Conservation (phyloP, 2,797 vertebrate genomes). For the Poliocrania exsul region DNA sequence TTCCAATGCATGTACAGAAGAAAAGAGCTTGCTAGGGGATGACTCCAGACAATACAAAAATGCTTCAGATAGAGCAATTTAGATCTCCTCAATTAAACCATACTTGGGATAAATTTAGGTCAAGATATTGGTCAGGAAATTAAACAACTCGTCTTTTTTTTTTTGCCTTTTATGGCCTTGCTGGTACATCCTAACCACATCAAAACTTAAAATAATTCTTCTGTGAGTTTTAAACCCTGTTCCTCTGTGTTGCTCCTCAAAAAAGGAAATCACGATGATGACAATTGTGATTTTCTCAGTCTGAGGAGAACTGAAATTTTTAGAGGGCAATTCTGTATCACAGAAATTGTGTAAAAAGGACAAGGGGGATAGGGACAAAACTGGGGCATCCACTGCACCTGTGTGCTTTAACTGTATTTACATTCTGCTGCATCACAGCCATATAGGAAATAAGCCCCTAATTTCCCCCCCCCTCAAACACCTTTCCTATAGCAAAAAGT, state of each 20-base stretch:
- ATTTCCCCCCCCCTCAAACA: fast-evolving
- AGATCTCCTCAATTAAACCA: background rate
- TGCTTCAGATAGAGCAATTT: background rate
- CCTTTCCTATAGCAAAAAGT: background rate
- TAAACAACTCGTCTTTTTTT: background rate
- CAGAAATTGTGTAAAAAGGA: background rate
- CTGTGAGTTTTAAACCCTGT: background rate
- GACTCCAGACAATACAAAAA: background rate
- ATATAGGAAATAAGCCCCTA: background rate
- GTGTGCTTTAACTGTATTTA: background rate
- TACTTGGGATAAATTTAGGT: background rate
- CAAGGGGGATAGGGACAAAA: fast-evolving
- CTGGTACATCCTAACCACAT: background rate
- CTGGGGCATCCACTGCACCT: background rate
- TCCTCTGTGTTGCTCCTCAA: background rate
- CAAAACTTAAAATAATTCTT: background rate
- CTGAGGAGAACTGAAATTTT: background rate
- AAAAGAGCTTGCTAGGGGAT: background rate
- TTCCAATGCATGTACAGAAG: background rate
- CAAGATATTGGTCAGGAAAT: constrained; percentile 11
- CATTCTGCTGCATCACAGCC: background rate
- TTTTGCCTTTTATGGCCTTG: background rate
- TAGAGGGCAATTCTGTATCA: background rate
- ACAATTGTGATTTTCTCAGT: background rate
- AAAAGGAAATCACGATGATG: background rate